Conservation (phyloP, 1,140 invertebrate genomes). For the Hycleus cichorii region DNA sequence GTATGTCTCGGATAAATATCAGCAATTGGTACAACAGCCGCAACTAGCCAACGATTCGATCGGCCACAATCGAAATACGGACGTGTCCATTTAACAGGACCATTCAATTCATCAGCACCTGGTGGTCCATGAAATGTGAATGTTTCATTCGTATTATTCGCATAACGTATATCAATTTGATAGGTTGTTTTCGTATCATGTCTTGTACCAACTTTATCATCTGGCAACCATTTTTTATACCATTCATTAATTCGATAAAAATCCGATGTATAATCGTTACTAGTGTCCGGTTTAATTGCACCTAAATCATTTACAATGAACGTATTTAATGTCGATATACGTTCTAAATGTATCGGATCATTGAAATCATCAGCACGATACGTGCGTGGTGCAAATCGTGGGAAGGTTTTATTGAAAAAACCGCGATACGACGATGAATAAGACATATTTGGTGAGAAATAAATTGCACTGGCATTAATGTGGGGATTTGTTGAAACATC, state of each 20-base stretch:
- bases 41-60: slow-evolving; percentile 93
- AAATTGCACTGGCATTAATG: slow-evolving; percentile 89
- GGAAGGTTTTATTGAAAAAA: slow-evolving; percentile 95
- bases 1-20: slow-evolving; percentile 95
- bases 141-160: slow-evolving; percentile 93
- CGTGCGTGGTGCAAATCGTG: slow-evolving; percentile 89
- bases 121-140: slow-evolving; percentile 92
- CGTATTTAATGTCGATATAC: slow-evolving; percentile 86
- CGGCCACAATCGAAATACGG: slow-evolving; percentile 96
- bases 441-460: slow-evolving; percentile 90
- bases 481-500: slow-evolving; percentile 89
- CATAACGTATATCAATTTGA: slow-evolving; percentile 84
- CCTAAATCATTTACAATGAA: slow-evolving; percentile 77
- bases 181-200: slow-evolving; percentile 93
- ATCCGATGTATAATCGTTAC: slow-evolving; percentile 81
- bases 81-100: slow-evolving; percentile 86
- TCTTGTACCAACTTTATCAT: slow-evolving; percentile 60
- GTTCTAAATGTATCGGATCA: slow-evolving; percentile 85
- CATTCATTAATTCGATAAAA: slow-evolving; percentile 90
- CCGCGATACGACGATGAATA: slow-evolving; percentile 92
- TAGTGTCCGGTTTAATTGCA: slow-evolving; percentile 63
- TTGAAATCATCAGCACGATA: slow-evolving; percentile 89
- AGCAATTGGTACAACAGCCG: slow-evolving; percentile 86
- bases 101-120: slow-evolving; percentile 77
- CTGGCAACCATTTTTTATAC: slow-evolving; percentile 84